phyloP scores from a whole-genome alignment of 2,888 invertebrate species.

The Anodontia alba region DNA sequence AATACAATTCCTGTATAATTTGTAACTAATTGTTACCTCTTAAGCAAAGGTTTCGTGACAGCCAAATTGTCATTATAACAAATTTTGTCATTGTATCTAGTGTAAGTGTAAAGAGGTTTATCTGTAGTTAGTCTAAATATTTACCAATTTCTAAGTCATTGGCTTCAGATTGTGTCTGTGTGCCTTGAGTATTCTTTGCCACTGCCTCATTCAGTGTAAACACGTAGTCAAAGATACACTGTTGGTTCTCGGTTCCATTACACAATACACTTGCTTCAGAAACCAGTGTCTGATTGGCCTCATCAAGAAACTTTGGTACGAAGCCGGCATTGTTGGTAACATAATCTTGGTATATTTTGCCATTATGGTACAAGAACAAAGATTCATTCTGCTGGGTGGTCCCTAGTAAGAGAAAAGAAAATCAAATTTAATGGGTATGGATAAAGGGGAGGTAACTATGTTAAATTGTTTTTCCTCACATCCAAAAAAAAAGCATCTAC shows the following conservation, averaged over 20 bases:
- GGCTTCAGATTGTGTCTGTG: background rate
- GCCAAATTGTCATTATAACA: too few relatives aligned
- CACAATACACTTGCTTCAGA: conserved; percentile 40
- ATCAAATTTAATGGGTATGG: too few relatives aligned
- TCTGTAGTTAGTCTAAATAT: too few relatives aligned
- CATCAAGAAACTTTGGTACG: conserved; percentile 54
- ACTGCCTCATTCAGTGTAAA: conserved; percentile 46
- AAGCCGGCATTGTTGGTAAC: conserved; percentile 25
- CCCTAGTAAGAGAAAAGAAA: conserved; percentile 21
- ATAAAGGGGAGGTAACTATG: too few relatives aligned
- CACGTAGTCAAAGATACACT: conserved; percentile 59
- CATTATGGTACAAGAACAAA: background rate
- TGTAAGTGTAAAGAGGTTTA: too few relatives aligned
- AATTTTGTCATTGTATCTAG: too few relatives aligned
- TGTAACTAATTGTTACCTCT: too few relatives aligned
- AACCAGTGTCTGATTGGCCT: conserved; percentile 36
- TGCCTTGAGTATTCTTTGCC: background rate
- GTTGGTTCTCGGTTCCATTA: conserved; percentile 33
- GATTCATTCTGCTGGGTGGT: background rate
- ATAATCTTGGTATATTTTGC: background rate
- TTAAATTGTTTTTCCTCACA: too few relatives aligned
- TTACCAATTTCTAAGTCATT: background rate
- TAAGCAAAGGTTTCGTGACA: too few relatives aligned
- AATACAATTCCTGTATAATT: too few relatives aligned
- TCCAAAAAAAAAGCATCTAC: too few relatives aligned